Base-by-base conservation (phyloP, 1,140 invertebrate genomes). In the Papilio xuthus region DNA sequence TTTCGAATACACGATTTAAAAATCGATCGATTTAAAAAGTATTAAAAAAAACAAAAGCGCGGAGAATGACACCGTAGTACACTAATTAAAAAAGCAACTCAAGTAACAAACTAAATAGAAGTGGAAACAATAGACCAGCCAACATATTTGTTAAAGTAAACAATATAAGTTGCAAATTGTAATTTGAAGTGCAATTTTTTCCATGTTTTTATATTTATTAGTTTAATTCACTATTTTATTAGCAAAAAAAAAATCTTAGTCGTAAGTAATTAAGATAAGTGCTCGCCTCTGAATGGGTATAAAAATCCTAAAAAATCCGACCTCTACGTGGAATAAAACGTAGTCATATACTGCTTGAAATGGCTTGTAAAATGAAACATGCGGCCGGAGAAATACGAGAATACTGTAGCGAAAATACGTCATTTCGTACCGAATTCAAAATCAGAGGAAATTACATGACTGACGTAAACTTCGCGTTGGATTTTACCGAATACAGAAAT, bases 241-340 rank as follows among this genome's bases (percentile, higher is more conserved):
- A 47, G 44, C 15, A 47, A 47, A 47, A 18, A 18, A 18, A 4
- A 53, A 53, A 53, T 18, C 18, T 47, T 53, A 20, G n/a, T 67
- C 15, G 13, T 67, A 67, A 28, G 13, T 67, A 67, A 67, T 67
- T 67, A 67, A 67, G 60, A 32, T 32, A 67, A 67, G 60, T 32
- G 60, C 60, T 67, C 26, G 12, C 3, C 6, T 6, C 15, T 67
- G 26, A 23, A 32, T 63, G 53, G 53, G n/a, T 0, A 56, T 9
- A 56, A 32, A 63, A 63, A n/a, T n/a, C 28, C 56, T 23, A 23
- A 63, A 67, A 67, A 28, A 23, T 4, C 13, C 60, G 60, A 67
- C 23, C 60, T 67, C 60, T 28, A 15, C 26, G 23, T 63, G 23
- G 13, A 18, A 67, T 67, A 32, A 67, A 67, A 67, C 12, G 20